Evolutionary conservation across 2,888 invertebrate genomes (phyloP), one percentile per base, ranked within the genome.

Genomic region (Apodemia mormo): DNA sequence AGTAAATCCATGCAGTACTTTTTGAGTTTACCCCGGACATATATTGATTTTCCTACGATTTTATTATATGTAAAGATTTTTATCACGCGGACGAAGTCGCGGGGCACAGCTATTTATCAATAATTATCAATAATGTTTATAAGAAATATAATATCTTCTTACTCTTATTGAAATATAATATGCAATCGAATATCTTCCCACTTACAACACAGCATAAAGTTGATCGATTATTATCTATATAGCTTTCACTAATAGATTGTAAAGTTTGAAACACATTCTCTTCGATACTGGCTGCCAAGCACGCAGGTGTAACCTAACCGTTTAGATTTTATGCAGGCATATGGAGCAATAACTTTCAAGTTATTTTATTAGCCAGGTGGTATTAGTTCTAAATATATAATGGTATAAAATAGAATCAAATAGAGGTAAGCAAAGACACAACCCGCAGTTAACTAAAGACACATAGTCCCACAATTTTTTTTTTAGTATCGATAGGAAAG

Each of bases 171-270:
- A 49, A 49, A 49, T 49, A 5, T 49, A 14, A 49, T 49, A 49
- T 49, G 30, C 61, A 12, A 61, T 12, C 2, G 14, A 61, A 61
- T 61, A 12, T 30, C 30, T 33, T 30, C 4, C 12, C 61, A 30
- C 61, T 61, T 12, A 61, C 61, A 30, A 14, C 29, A 61, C 30
- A 14, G 5, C 12, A 33, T 75, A 76, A 77, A 76, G 72, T 74
- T 72, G 80, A 80, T 61, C 61, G 61, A 61, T 61, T 80, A 77
- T 81, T 84, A 87, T 87, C 85, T 84, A 75, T 78, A 80, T 78
- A 76, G 83, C 82, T 83, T 85, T 85, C 82, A 84, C 82, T 79
- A 75, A 74, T 78, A 80, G 82, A 84, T 83, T 76, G 81, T 78
- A 82, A 81, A 74, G 71, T 76, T 75, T 58, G 65, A 71, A 71